Evolutionary conservation across 2,113 vertebrate species (phyloP).

Genomic region (Pachypanchax playfairii): DNA sequence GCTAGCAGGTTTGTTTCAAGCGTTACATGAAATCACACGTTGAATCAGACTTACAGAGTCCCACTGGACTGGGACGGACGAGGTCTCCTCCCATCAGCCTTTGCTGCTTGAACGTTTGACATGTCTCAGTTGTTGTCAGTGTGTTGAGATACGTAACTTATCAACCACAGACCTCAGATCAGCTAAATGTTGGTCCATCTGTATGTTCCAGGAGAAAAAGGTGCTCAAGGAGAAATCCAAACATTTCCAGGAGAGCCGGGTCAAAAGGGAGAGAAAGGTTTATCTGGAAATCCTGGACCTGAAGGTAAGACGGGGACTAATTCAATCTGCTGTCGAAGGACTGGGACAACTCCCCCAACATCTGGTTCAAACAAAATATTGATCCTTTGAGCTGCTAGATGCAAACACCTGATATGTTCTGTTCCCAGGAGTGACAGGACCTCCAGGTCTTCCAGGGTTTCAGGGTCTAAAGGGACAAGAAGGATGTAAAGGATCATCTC

Average conservation of each 20-base stretch:
- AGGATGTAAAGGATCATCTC: constrained; percentile 63
- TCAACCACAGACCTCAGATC: not conserved
- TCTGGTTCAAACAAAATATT: no score
- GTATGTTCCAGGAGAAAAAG: constrained; percentile 70
- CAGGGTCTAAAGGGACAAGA: constrained; percentile 62
- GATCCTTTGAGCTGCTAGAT: no score
- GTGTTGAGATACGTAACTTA: no score
- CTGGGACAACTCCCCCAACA: no score
- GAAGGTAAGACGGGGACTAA: constrained; percentile 52
- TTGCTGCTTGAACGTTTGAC: no score
- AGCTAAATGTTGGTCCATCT: not conserved
- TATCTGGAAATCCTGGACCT: constrained; percentile 57
- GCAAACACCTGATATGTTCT: not conserved
- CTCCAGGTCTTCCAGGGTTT: constrained; percentile 53
- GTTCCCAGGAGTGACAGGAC: constrained; percentile 63
- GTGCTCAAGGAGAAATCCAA: constrained; percentile 45
- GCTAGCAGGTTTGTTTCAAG: no score
- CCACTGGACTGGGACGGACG: no score
- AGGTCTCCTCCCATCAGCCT: no score
- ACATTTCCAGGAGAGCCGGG: constrained; percentile 67
- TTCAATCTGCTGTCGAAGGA: no score
- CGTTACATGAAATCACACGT: no score
- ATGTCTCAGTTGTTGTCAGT: no score
- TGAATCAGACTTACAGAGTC: no score
- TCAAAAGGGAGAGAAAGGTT: constrained; percentile 66